Evolutionary conservation across 2,888 invertebrate species (phyloP).

Genomic region (Eristalis intricaria): DNA sequence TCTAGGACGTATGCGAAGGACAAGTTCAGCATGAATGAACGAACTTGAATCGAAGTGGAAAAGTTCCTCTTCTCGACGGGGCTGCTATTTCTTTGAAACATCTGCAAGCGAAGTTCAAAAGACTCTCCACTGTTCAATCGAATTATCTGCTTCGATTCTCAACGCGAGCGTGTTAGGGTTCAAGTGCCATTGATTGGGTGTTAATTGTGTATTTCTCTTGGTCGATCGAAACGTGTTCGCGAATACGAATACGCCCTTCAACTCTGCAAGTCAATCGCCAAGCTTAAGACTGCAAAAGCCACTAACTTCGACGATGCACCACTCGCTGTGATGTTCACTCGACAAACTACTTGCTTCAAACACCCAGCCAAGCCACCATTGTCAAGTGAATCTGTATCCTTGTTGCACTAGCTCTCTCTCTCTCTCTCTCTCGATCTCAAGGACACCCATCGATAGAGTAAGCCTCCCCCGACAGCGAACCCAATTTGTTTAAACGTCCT

Average conservation of each 20-base stretch:
- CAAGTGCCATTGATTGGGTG: too few relatives aligned
- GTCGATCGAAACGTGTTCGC: too few relatives aligned
- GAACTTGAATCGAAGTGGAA: too few relatives aligned
- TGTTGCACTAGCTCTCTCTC: not conserved
- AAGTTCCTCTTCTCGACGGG: too few relatives aligned
- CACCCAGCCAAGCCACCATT: not conserved
- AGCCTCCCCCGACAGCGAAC: not conserved
- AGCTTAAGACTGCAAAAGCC: too few relatives aligned
- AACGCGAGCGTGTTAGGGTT: not conserved
- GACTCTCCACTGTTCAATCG: not conserved
- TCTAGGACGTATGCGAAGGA: too few relatives aligned
- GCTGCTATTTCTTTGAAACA: not conserved
- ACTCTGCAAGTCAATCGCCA: too few relatives aligned
- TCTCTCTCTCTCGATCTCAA: not conserved
- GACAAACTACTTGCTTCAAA: not conserved
- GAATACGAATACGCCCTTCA: too few relatives aligned
- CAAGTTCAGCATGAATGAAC: too few relatives aligned
- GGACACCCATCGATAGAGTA: not conserved
- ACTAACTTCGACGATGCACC: too few relatives aligned
- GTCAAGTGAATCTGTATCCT: not conserved
- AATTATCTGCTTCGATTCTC: not conserved
- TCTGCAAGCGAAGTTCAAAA: not conserved
- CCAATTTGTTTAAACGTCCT: constrained; percentile 6
- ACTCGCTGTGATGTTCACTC: not conserved
- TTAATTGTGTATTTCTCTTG: too few relatives aligned